Evolutionary conservation across 2,888 invertebrate genomes (phyloP).

Genomic region (Frankliniella intonsa): DNA sequence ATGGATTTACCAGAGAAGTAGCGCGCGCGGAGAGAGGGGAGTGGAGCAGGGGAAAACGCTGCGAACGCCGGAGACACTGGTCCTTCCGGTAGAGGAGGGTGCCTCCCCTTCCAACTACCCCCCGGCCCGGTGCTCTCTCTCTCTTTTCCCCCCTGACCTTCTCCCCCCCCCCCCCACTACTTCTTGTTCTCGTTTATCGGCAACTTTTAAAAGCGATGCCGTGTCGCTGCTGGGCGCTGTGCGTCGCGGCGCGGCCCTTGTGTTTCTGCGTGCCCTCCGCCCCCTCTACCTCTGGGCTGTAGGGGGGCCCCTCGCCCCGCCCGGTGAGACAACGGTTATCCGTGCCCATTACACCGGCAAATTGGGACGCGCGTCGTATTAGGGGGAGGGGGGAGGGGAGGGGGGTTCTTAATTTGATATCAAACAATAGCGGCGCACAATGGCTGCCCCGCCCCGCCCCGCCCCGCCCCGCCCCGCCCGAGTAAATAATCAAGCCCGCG

Average conservation of each 20-base stretch:
- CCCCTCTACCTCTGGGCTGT: too few species aligned
- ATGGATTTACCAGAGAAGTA: not conserved
- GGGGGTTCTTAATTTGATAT: slow-evolving; percentile 22
- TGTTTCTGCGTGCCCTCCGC: too few species aligned
- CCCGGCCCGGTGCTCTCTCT: too few species aligned
- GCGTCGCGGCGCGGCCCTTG: not conserved
- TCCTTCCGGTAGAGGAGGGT: too few species aligned
- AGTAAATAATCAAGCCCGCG: slow-evolving; percentile 4
- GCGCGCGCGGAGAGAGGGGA: not conserved
- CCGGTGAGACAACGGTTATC: slow-evolving; percentile 13
- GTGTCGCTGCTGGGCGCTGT: slow-evolving; percentile 9
- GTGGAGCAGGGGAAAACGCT: not conserved
- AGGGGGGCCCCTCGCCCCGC: too few species aligned
- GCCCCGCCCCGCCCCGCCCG: not conserved
- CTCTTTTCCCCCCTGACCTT: not conserved
- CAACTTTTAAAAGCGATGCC: slow-evolving; percentile 23
- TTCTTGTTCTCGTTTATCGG: slow-evolving; percentile 1
- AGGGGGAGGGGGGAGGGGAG: not conserved
- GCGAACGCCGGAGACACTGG: too few species aligned
- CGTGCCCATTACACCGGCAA: slow-evolving; percentile 24
- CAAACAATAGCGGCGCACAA: slow-evolving; percentile 14
- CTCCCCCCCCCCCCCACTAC: not conserved
- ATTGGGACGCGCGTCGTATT: not conserved
- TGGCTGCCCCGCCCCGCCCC: not conserved
- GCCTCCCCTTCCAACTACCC: too few species aligned